These are phyloP conservation scores for Notiomystis cincta DNA, from an alignment of 2,113 vertebrate species.

Conservation along the genomic window DNA sequence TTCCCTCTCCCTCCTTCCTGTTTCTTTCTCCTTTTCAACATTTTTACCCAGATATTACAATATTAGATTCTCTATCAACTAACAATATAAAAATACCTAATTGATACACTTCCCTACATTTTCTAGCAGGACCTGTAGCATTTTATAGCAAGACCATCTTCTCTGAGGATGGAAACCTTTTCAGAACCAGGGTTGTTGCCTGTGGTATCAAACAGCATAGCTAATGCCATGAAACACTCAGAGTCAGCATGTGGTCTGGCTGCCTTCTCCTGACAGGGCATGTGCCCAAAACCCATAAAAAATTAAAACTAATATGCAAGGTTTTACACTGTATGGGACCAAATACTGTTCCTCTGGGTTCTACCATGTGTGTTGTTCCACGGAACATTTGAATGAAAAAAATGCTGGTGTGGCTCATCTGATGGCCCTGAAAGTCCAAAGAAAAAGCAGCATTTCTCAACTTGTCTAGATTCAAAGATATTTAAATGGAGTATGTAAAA, in stretches of 20 bases:
- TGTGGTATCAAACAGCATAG: neutral
- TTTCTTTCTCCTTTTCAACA: neutral
- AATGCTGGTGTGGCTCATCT: neutral
- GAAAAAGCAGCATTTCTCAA: neutral
- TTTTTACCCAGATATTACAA: neutral
- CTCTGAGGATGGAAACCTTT: neutral
- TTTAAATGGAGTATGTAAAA: neutral
- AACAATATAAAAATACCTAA: neutral
- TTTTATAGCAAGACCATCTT: neutral
- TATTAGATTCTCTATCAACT: neutral
- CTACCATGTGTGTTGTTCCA: neutral
- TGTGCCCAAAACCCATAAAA: neutral
- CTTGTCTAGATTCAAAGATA: neutral
- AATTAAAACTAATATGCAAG: neutral
- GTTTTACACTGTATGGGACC: neutral
- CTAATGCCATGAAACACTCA: neutral
- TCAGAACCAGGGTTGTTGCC: neutral
- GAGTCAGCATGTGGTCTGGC: neutral
- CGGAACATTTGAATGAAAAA: neutral
- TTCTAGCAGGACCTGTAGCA: neutral
- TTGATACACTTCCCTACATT: neutral
- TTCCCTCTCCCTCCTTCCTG: neutral
- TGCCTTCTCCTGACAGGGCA: neutral
- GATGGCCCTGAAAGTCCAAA: neutral
- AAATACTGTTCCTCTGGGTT: neutral